Percentiles rank a stretch among this genome's conserved stretches.
These are phyloP conservation scores for Petrocephalus sullivani DNA, from an alignment of 2,797 vertebrate species.

Conservation along the genomic window DNA sequence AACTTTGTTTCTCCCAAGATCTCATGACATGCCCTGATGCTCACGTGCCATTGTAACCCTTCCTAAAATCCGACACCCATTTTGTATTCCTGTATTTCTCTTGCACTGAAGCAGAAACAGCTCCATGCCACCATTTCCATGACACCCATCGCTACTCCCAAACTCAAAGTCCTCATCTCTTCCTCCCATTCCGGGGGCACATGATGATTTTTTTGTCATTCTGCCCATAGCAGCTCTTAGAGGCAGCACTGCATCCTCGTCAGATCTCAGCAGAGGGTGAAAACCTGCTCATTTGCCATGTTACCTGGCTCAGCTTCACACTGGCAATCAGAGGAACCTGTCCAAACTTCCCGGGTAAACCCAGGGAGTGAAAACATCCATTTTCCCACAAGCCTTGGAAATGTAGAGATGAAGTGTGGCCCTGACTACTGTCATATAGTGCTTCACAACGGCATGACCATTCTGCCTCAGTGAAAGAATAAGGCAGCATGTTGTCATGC, in stretches of 20 bases:
- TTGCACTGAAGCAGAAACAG: not conserved
- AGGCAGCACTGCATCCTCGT: not conserved
- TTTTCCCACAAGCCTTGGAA: not conserved
- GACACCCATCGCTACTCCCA: not conserved
- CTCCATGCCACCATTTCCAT: not conserved
- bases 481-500: not conserved
- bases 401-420: not conserved
- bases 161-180: not conserved
- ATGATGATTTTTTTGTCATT: not conserved
- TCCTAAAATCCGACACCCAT: not conserved
- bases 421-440: not conserved
- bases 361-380: not conserved
- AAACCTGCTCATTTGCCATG: not conserved
- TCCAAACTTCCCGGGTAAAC: not conserved
- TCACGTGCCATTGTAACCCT: not conserved
- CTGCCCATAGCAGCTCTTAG: not conserved
- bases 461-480: not conserved
- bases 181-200: not conserved
- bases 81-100: not conserved
- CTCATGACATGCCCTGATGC: not conserved
- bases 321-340: not conserved
- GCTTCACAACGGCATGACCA: not conserved
- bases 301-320: not conserved
- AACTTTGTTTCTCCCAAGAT: not conserved
- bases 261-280: not conserved